phyloP scores from a whole-genome alignment of 2,113 vertebrate genomes.

The Dipodomys stephensi region DNA sequence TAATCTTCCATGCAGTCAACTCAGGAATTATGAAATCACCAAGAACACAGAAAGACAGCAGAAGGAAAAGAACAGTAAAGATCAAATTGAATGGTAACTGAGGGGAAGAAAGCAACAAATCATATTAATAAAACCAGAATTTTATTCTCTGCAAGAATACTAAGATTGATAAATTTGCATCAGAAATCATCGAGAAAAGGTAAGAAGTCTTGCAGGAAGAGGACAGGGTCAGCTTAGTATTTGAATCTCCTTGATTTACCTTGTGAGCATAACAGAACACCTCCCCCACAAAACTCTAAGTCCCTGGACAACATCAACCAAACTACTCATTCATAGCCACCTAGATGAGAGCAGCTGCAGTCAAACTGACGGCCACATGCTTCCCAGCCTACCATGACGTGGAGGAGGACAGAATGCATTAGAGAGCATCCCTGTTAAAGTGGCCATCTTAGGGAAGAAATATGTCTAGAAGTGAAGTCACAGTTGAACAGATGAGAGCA shows the following conservation, averaged over 20 bases:
- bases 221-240: neutral
- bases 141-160: neutral
- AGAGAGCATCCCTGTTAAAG: neutral
- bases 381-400: neutral
- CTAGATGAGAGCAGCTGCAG: neutral
- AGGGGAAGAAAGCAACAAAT: neutral
- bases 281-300: neutral
- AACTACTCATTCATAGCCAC: neutral
- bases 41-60: neutral
- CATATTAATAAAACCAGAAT: neutral
- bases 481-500: neutral
- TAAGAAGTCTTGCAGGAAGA: neutral
- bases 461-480: neutral
- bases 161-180: neutral
- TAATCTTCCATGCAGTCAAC: neutral
- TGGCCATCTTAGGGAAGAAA: neutral
- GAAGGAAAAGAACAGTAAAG: neutral
- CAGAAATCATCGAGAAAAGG: neutral
- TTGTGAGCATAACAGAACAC: neutral
- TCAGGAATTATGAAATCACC: constrained; percentile 6
- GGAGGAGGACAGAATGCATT: neutral
- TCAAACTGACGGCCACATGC: neutral
- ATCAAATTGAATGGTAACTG: neutral
- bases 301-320: neutral
- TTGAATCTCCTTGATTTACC: neutral